Base-by-base conservation (phyloP, 2,113 vertebrate species). In the Brachirus orientalis region DNA sequence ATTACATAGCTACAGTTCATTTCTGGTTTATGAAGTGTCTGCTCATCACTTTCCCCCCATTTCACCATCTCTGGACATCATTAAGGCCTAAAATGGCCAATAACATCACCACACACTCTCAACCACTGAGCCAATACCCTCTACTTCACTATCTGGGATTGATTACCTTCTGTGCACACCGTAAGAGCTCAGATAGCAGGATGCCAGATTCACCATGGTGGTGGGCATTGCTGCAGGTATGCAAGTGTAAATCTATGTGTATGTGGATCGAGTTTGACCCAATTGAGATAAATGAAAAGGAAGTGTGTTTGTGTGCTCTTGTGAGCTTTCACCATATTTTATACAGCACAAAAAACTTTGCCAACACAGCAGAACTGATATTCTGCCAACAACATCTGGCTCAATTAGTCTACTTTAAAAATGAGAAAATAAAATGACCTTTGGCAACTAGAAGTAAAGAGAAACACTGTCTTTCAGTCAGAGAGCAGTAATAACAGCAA, bases 1-100 rank as follows among this genome's bases (percentile, higher is more conserved):
- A 90, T 90, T 91, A 87, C 6, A 28, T 60, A 83, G 73, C 69
- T 38, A 54, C 63, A 87, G 85, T 88, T 85, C 75, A 87, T 75
- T 78, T 45, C 69, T 80, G 75, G 75, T 79, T 65, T 75, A 52
- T 85, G 66, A 89, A 91, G 79, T 86, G 87, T 58, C 77, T 66
- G 86, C 80, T 88, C 86, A 89, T 90, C 84, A 83, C 72, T 88
- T 91, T 87, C 80, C 47, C 78, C 57, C 77, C 69, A 82, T 89
- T 88, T 86, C 78, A 75, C 83, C 87, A 86, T 80, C 81, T 79
- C 73, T 79, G 63, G 59, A 63, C 86, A 86, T 86, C 82, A 65
- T 47, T 77, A 72, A 75, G 68, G 33, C 57, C 76, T 82, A 78
- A 83, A 85, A 82, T 63, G 72, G 40, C 72, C 81, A 87, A 89